Percentiles rank a stretch among this genome's conserved stretches.
Conservation (phyloP, 2,113 vertebrate species). For the Dendropsophus ebraccatus region DNA sequence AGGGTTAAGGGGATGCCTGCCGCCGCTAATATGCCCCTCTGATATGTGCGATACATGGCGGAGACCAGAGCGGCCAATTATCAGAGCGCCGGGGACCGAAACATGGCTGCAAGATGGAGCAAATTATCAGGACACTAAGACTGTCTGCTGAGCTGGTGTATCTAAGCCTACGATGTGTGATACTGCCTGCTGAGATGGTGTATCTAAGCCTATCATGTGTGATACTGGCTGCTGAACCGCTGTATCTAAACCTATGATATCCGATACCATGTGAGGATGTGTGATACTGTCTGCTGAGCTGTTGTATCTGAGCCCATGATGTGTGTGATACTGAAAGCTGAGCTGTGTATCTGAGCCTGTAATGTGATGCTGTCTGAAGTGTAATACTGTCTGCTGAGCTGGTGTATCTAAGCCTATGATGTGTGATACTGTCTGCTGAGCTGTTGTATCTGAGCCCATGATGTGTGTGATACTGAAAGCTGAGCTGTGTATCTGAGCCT, state of each 20-base stretch:
- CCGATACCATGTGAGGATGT: too few species aligned
- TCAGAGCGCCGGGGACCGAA: neutral
- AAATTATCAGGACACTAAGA: neutral
- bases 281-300: neutral
- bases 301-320: neutral
- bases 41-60: neutral
- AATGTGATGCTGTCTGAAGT: too few species aligned
- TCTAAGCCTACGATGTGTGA: too few species aligned
- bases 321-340: neutral
- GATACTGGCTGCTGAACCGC: neutral
- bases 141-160: neutral
- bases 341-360: too few species aligned
- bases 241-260: neutral
- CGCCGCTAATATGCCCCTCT: neutral
- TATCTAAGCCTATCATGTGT: neutral
- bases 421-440: neutral
- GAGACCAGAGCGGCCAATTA: neutral
- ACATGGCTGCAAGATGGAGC: too few species aligned
- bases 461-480: neutral
- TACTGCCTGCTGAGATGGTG: too few species aligned
- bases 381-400: too few species aligned
- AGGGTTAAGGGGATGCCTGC: conserved; percentile 2
- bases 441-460: neutral
- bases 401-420: neutral
- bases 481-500: too few species aligned